Conservation (phyloP, 2,888 invertebrate species). For the Stenoptilia bipunctidactyla region DNA sequence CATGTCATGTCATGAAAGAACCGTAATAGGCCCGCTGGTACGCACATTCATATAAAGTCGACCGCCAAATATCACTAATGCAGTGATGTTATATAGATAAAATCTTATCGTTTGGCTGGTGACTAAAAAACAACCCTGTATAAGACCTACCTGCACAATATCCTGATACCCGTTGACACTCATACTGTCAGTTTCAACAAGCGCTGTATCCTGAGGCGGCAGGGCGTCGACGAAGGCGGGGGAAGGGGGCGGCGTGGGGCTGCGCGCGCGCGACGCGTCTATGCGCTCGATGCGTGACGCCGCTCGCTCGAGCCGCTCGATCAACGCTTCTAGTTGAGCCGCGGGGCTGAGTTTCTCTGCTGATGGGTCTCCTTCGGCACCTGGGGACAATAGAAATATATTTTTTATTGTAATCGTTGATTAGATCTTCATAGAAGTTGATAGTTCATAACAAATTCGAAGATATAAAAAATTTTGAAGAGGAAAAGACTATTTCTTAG, state of each 20-base stretch:
- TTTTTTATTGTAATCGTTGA: too few relatives aligned
- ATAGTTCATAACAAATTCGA: too few relatives aligned
- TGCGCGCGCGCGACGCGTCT: slow-evolving; percentile 35
- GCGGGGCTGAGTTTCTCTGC: slow-evolving; percentile 50
- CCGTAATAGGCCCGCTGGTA: too few relatives aligned
- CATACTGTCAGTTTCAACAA: slow-evolving; percentile 66
- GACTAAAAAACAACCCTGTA: neutral
- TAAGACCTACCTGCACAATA: slow-evolving; percentile 64
- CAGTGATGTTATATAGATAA: too few relatives aligned
- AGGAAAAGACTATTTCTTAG: too few relatives aligned
- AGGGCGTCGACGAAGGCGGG: slow-evolving; percentile 33
- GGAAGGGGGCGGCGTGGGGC: slow-evolving; percentile 35
- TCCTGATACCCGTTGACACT: slow-evolving; percentile 83
- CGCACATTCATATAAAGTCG: too few relatives aligned
- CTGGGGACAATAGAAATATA: slow-evolving; percentile 26
- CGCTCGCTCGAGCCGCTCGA: slow-evolving; percentile 81
- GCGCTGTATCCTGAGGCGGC: slow-evolving; percentile 25
- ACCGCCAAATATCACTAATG: too few relatives aligned
- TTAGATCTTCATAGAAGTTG: too few relatives aligned
- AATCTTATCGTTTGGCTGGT: too few relatives aligned
- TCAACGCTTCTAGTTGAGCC: slow-evolving; percentile 76
- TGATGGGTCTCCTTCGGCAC: slow-evolving; percentile 58
- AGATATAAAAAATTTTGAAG: too few relatives aligned
- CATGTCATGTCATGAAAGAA: too few relatives aligned
- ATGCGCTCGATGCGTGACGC: slow-evolving; percentile 78